These are phyloP conservation scores for Lasioglossum figueresi DNA, from an alignment of 2,888 invertebrate species.

Conservation along the genomic window DNA sequence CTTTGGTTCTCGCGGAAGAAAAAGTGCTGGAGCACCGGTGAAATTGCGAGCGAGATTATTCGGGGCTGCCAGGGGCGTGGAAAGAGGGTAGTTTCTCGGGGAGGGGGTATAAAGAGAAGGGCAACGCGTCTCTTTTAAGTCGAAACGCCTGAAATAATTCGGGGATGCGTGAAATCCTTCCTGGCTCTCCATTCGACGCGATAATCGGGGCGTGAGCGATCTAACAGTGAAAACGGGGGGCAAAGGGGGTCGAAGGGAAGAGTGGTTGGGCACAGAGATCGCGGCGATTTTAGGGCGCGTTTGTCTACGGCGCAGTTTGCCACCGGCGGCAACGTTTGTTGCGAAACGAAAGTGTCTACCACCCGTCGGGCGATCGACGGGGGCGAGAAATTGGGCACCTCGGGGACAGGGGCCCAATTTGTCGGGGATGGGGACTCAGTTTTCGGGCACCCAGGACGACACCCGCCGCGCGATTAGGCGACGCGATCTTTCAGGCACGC, in stretches of 20 bases:
- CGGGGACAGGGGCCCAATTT: slow-evolving; percentile 31
- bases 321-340: slow-evolving; percentile 62
- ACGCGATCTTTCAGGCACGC: slow-evolving; percentile 63
- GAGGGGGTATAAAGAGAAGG: neutral
- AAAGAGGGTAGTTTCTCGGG: neutral
- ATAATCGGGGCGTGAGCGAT: slow-evolving; percentile 69
- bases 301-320: slow-evolving; percentile 48
- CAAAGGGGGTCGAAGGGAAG: neutral
- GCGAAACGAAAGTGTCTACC: slow-evolving; percentile 53
- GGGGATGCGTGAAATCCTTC: slow-evolving; percentile 83
- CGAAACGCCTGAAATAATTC: slow-evolving; percentile 65
- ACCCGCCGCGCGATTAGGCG: slow-evolving; percentile 76
- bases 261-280: slow-evolving; percentile 34
- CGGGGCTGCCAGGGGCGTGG: neutral
- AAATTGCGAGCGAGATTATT: slow-evolving; percentile 51
- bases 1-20: neutral
- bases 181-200: slow-evolving; percentile 75
- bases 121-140: slow-evolving; percentile 31
- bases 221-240: slow-evolving; percentile 23
- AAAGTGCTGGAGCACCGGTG: slow-evolving; percentile 1
- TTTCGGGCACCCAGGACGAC: slow-evolving; percentile 70
- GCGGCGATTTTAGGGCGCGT: slow-evolving; percentile 64
- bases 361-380: slow-evolving; percentile 75
- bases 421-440: slow-evolving; percentile 26
- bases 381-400: slow-evolving; percentile 83